phyloP scores from a whole-genome alignment of 2,888 invertebrate genomes.

The Epiblema foenella region DNA sequence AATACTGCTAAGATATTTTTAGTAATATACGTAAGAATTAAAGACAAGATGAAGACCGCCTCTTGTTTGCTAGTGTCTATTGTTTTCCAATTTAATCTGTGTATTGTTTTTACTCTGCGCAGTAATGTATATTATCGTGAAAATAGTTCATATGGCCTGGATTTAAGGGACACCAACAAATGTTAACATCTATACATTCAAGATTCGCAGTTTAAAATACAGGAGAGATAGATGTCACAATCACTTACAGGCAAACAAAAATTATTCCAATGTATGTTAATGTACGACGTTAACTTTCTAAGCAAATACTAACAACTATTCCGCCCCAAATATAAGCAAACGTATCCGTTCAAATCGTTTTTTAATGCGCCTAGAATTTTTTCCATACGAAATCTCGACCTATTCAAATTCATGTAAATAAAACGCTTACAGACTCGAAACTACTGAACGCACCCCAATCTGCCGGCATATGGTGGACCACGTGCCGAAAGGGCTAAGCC shows the following conservation, averaged over 20 bases:
- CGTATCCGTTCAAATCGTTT: constrained; percentile 39
- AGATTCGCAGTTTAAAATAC: too few species aligned
- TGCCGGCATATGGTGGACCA: constrained; percentile 70
- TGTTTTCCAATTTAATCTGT: too few species aligned
- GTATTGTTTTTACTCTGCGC: too few species aligned
- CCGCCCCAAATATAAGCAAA: constrained; percentile 17
- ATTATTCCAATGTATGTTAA: not conserved
- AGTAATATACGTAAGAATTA: not conserved
- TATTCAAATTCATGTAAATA: constrained; percentile 45
- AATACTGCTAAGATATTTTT: not conserved
- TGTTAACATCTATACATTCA: too few species aligned
- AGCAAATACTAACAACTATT: not conserved
- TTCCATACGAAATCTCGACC: constrained; percentile 41
- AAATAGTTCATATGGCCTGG: not conserved
- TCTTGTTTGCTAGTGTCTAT: too few species aligned
- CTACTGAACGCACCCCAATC: constrained; percentile 58
- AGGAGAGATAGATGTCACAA: too few species aligned
- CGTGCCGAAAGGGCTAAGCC: constrained; percentile 74
- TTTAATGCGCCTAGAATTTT: constrained; percentile 36
- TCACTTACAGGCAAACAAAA: too few species aligned
- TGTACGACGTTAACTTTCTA: not conserved
- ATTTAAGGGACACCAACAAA: too few species aligned
- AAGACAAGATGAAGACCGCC: not conserved
- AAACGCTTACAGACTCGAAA: constrained; percentile 49
- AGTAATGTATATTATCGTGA: too few species aligned